Base-by-base conservation (phyloP, 1,140 invertebrate genomes). In the Cydia amplana region DNA sequence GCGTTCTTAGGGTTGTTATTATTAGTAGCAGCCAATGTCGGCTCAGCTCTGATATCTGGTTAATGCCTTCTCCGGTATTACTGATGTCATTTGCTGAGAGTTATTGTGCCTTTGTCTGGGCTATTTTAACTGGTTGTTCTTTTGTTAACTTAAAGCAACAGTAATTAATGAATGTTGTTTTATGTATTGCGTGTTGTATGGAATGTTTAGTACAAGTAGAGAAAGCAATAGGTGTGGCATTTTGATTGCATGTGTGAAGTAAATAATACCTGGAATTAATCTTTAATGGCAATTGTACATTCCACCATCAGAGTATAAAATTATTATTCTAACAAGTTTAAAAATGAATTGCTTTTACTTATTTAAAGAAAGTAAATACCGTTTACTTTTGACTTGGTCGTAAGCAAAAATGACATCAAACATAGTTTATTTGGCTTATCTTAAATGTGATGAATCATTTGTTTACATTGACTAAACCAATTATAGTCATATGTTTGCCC, bases 11-110 rank as follows among this genome's bases (percentile, higher is more conserved):
- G 87, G 89, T 77, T 80, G 82, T 80, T 90, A 85, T 88, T 88
- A 89, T 89, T 89, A 87, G 86, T 84, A 80, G 75, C 78, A 77
- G 82, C 87, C 85, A 90, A 90, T 91, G 90, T 90, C 90, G 84
- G 87, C 86, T 90, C 87, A 84, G 84, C 79, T 86, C 83, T 84
- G 87, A 87, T 87, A 91, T 82, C 80, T 86, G 85, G 85, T 88
- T 86, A 87, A 86, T 83, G 78, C 80, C 46, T 67, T 20, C 49
- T 74, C 36, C 72, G 74, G 77, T 67, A 79, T 79, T 80, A 79
- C 76, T 77, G 78, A 77, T 80, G 81, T 82, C 81, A 79, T 82
- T 79, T 82, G 77, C 80, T 80, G 76, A 81, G 81, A 81, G 78
- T 82, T 78, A 75, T 75, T 63, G 32, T 60, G 55, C 55, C 7